These are phyloP conservation scores for Artibeus lituratus DNA, from an alignment of 2,797 vertebrate genomes.

Conservation along the genomic window DNA sequence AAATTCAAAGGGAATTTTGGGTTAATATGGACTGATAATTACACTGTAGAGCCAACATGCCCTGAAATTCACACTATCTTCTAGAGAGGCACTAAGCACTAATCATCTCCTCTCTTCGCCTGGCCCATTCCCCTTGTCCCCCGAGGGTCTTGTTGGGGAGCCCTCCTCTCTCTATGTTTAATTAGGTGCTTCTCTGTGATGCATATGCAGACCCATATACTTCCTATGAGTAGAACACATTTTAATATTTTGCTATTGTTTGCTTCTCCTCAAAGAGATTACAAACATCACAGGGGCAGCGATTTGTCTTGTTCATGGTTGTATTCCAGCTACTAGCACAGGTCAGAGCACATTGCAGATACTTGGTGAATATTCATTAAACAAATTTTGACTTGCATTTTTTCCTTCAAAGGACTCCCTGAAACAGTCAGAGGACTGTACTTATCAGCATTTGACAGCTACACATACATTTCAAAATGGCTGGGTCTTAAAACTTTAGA, in stretches of 20 bases:
- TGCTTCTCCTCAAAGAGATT: not conserved
- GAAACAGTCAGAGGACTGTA: not conserved
- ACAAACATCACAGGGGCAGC: not conserved
- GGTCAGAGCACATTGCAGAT: not conserved
- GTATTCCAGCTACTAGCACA: not conserved
- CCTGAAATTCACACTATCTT: not conserved
- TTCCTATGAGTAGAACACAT: not conserved
- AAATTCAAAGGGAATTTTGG: not conserved
- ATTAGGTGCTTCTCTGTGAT: not conserved
- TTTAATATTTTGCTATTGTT: not conserved
- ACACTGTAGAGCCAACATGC: fast-evolving
- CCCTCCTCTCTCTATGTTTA: not conserved
- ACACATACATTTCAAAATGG: not conserved
- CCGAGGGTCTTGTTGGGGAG: not conserved
- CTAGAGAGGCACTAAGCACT: fast-evolving
- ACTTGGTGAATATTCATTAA: not conserved
- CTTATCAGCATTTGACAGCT: not conserved
- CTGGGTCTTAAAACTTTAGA: not conserved
- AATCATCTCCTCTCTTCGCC: not conserved
- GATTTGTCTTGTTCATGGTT: not conserved
- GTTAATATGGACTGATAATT: not conserved
- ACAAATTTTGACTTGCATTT: not conserved
- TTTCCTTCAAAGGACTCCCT: not conserved
- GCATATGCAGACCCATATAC: not conserved
- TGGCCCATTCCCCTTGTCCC: too few species aligned